A percentile compares a stretch with the other conserved stretches of the same genome.
Conservation (phyloP, 2,888 invertebrate genomes). For the Chydorus sphaericus region DNA sequence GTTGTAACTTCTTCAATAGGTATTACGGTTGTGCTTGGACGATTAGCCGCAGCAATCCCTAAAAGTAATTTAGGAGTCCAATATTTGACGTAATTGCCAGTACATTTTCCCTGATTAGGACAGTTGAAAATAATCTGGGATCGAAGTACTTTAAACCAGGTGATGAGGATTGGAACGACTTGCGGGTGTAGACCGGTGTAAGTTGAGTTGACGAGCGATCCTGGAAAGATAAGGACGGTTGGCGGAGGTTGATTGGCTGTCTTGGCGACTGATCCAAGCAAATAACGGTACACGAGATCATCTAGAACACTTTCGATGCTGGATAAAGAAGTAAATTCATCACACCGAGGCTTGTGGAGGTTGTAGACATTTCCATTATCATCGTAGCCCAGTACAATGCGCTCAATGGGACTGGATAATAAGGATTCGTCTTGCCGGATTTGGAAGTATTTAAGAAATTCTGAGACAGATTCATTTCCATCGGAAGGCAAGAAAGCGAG, state of each 20-base stretch:
- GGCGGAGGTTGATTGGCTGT: background rate
- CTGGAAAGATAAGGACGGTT: background rate
- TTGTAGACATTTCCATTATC: background rate
- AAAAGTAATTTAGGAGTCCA: too few relatives aligned
- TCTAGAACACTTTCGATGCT: background rate
- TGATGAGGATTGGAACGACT: background rate
- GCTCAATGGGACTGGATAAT: background rate
- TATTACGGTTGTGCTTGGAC: too few relatives aligned
- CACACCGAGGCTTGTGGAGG: background rate
- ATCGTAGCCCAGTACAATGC: background rate
- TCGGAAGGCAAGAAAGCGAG: background rate
- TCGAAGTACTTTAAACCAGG: background rate
- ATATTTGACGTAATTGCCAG: too few relatives aligned
- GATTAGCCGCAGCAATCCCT: too few relatives aligned
- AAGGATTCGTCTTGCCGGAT: background rate
- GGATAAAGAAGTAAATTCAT: background rate
- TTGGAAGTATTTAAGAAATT: background rate
- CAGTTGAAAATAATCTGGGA: too few relatives aligned
- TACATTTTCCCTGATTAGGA: too few relatives aligned
- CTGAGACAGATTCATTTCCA: background rate
- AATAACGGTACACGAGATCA: background rate
- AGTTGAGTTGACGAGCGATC: background rate
- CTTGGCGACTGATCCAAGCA: background rate
- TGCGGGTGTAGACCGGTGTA: background rate
- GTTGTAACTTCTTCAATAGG: too few relatives aligned